Evolutionary conservation across 2,888 invertebrate species (phyloP), one percentile per base, ranked within the genome.

Genomic region (Hylaea fasciaria): DNA sequence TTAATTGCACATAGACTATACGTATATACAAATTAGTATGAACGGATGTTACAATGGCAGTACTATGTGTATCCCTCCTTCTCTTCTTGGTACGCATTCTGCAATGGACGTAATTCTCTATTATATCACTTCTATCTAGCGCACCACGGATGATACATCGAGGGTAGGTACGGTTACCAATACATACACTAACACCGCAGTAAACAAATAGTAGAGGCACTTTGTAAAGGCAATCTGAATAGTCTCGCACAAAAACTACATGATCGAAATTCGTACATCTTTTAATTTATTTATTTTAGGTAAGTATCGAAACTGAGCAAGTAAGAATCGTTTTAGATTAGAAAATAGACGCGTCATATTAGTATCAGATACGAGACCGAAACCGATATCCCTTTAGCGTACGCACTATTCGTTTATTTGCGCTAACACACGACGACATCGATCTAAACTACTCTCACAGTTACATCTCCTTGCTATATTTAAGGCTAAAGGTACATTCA

Each of bases 21-120:
- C 28, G 17, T 78, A 78, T 72, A 71, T 74, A 78, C 73, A 75
- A 65, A 69, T 77, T 80, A 83, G 82, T 61, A 22, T 43, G 85
- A 56, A 86, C 85, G 85, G 82, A 83, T 71, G 76, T 78, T 73
- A 80, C 72, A 70, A 82, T 80, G 83, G 83, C 66, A 74, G 82
- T 82, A 85, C 80, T 91, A 91, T 82, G 86, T 86, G 85, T 86
- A 87, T 83, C 78, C 87, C 76, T 88, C 91, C 87, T 76, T 81
- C 85, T 89, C 91, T 80, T 87, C 89, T 78, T 82, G 81, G 77
- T 84, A 83, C 82, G 89, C 85, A 76, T 85, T 91, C 91, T 92
- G 91, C 88, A 92, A 92, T 83, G 91, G 89, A 91, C 80, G 89
- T 86, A 88, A 89, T 85, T 71, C 68, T 76, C 70, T 78, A 75